Conservation (phyloP, 2,888 invertebrate genomes). For the Tetragonula carbonaria region DNA sequence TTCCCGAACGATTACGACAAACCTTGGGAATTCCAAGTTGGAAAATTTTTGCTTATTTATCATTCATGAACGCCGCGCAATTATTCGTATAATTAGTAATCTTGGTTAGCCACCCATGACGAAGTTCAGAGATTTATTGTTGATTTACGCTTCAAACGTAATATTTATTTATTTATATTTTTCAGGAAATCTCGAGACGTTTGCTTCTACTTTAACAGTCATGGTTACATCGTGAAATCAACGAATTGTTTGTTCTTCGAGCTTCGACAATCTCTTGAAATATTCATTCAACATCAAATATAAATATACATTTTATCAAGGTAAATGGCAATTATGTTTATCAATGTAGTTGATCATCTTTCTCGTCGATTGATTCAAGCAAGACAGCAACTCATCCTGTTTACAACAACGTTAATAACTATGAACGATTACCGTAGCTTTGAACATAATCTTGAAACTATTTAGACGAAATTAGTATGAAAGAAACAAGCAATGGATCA, state of each 20-base stretch:
- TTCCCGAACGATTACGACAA: not conserved
- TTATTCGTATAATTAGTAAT: not conserved
- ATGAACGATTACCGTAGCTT: not conserved
- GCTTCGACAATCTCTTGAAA: not conserved
- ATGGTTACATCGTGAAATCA: fast-evolving
- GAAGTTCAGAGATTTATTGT: not conserved
- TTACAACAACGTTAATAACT: not conserved
- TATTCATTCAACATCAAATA: not conserved
- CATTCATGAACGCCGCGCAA: not conserved
- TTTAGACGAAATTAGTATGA: conserved; percentile 3
- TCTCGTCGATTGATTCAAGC: not conserved
- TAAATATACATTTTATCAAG: not conserved
- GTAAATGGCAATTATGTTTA: not conserved
- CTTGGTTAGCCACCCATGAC: not conserved
- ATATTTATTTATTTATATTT: not conserved
- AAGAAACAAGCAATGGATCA: not conserved
- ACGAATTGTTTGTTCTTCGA: not conserved
- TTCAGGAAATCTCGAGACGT: not conserved
- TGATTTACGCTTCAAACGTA: not conserved
- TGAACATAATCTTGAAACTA: not conserved
- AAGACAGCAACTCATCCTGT: not conserved
- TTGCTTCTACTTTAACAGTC: not conserved
- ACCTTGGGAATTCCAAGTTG: conserved; percentile 10
- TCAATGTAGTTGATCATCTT: not conserved
- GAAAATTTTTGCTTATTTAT: conserved; percentile 8